phyloP scores from a whole-genome alignment of 2,888 invertebrate species.

The Apocheima hispidaria region DNA sequence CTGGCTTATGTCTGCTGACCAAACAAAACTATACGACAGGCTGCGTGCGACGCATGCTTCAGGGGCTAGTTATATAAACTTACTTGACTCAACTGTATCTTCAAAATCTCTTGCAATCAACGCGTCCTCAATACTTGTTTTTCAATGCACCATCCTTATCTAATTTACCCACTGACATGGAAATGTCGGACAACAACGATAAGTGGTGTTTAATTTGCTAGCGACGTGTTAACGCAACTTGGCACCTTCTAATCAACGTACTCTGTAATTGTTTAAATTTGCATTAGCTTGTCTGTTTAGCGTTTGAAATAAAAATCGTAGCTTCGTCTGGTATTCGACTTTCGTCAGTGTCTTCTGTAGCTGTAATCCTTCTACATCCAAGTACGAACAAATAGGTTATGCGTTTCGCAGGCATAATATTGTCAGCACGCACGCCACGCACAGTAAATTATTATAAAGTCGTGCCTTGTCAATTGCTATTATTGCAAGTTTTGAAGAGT shows the following conservation, averaged over 20 bases:
- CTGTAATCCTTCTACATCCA: not conserved
- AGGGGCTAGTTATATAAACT: slow-evolving; percentile 71
- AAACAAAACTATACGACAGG: slow-evolving; percentile 57
- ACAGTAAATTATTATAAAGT: not conserved
- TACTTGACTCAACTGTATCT: slow-evolving; percentile 37
- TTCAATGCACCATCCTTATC: slow-evolving; percentile 66
- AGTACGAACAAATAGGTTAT: not conserved
- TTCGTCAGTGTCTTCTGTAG: not conserved
- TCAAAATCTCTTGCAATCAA: slow-evolving; percentile 48
- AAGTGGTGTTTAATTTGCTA: slow-evolving; percentile 60
- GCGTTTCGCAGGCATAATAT: not conserved
- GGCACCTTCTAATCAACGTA: slow-evolving; percentile 52
- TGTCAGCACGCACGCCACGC: slow-evolving; percentile 14
- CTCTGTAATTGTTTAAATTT: slow-evolving; percentile 55
- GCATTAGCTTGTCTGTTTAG: slow-evolving; percentile 28
- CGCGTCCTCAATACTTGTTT: slow-evolving; percentile 59
- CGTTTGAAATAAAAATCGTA: not conserved
- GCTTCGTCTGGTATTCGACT: not conserved
- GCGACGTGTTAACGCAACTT: slow-evolving; percentile 47
- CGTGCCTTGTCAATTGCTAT: slow-evolving; percentile 47
- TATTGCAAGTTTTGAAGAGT: slow-evolving; percentile 47
- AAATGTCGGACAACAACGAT: slow-evolving; percentile 61
- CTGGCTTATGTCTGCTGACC: slow-evolving; percentile 36
- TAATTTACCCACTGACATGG: slow-evolving; percentile 71
- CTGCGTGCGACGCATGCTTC: slow-evolving; percentile 64